Base-by-base conservation (phyloP, 1,140 invertebrate genomes). In the Tetragnatha versicolor region DNA sequence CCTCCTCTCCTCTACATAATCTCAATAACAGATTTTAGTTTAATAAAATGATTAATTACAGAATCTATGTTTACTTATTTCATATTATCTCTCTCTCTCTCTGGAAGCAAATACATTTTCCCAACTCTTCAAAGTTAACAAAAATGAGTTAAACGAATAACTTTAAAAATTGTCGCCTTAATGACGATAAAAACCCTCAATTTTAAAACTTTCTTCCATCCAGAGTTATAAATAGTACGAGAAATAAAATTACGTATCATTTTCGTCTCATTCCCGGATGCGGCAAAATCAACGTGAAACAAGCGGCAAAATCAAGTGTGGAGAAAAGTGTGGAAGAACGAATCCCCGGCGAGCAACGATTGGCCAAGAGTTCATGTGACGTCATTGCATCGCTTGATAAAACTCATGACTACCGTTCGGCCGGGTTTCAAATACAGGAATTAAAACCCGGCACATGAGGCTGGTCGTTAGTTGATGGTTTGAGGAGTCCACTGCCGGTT, bases 291-390 rank as follows among this genome's bases (percentile, higher is more conserved):
- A 47, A 17, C 42, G 20, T 47, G 20, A 47, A 47, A 17, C 42
- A 20, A 47, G 12, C 12, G 20, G 33, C 33, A 25, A 39, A 42
- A 37, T 37, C 27, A 29, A 61, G 12, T 35, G 14, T 37, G 37
- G 37, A 65, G 42, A 73, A 73, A 35, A 35, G 20, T 73, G 53
- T 60, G 27, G 35, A 29, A 39, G 20, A 20, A n/a, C n/a, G 49
- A 27, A 39, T 22, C 37, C 27, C 31, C 20, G 14, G 20, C 25
- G 20, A 33, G 53, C 39, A 33, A 17, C 31, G 35, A 73, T 73
- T 73, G 69, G 69, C 60, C 55, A 60, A 35, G 60, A 60, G 69
- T 60, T 73, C 53, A 60, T 2, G 35, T 73, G 69, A 73, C 69
- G 69, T 73, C 69, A 73, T 37, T 31, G 10, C 29, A n/a, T 10